Percentiles rank a stretch among this genome's conserved stretches.
These are phyloP conservation scores for Porites lutea DNA, from an alignment of 64 coral and sea anemone species.

Conservation along the genomic window DNA sequence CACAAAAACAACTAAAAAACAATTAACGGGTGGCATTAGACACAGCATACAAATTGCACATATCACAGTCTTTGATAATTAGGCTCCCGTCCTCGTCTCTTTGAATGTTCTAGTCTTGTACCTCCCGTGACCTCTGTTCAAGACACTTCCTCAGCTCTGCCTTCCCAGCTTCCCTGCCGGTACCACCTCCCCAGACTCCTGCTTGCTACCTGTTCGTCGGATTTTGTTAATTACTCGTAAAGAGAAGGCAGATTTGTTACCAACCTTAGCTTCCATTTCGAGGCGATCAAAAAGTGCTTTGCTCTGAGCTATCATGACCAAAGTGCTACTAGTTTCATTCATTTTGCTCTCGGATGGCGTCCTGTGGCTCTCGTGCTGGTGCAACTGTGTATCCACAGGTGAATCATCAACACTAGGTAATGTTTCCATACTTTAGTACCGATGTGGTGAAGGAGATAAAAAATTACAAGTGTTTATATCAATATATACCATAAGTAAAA, in stretches of 20 bases:
- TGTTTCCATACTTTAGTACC: background rate
- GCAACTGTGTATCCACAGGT: background rate
- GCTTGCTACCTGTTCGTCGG: too few species aligned
- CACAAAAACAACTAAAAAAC: too few species aligned
- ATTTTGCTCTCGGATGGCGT: slow-evolving; percentile 8
- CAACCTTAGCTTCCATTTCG: slow-evolving; percentile 41
- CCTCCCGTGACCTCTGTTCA: too few species aligned
- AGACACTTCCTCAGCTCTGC: too few species aligned
- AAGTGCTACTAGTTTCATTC: slow-evolving; percentile 45
- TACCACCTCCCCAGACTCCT: too few species aligned
- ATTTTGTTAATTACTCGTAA: background rate
- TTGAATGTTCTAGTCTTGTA: too few species aligned
- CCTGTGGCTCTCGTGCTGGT: background rate
- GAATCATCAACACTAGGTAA: slow-evolving; percentile 11
- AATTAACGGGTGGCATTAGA: too few species aligned
- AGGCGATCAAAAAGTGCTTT: slow-evolving; percentile 39
- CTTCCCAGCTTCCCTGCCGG: too few species aligned
- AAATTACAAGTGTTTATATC: background rate
- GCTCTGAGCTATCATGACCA: slow-evolving; percentile 56
- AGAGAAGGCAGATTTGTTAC: background rate
- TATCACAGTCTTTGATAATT: too few species aligned
- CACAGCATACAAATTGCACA: too few species aligned
- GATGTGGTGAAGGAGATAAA: background rate
- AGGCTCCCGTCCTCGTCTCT: too few species aligned
- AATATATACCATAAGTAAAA: background rate